Conservation (phyloP, 2,797 vertebrate species). For the Myotis myotis region DNA sequence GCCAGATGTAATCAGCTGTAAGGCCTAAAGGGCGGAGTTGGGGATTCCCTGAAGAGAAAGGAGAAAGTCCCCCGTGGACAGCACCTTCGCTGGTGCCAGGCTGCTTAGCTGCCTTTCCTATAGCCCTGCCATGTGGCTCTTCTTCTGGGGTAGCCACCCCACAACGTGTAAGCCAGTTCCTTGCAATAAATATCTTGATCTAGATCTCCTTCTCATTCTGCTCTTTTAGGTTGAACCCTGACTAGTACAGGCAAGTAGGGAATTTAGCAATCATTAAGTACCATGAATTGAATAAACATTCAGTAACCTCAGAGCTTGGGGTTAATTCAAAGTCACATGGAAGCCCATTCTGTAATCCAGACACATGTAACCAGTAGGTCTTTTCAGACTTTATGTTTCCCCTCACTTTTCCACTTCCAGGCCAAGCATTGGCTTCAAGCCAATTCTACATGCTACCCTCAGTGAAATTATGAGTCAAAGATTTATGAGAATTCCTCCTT, state of each 20-base stretch:
- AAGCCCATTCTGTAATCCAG: not conserved
- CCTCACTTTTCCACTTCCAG: not conserved
- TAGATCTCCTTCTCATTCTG: not conserved
- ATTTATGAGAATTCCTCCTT: not conserved
- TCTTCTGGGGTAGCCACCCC: fast-evolving
- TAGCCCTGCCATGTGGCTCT: not conserved
- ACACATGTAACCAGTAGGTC: not conserved
- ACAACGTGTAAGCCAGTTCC: not conserved
- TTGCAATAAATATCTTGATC: not conserved
- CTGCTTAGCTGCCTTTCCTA: not conserved
- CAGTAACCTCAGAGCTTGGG: not conserved
- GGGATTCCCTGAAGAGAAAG: not conserved
- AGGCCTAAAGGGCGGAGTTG: not conserved
- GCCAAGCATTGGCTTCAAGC: not conserved
- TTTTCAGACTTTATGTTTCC: not conserved
- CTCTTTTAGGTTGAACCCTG: not conserved
- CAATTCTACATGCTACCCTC: not conserved
- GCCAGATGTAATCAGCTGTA: not conserved
- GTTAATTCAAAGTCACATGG: not conserved
- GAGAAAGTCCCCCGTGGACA: not conserved
- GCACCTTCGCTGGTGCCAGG: no score
- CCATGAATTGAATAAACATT: not conserved
- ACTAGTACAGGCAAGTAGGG: not conserved
- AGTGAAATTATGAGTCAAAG: not conserved
- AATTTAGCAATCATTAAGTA: not conserved